Conservation (phyloP, 2,113 vertebrate genomes). For the Perca fluviatilis region DNA sequence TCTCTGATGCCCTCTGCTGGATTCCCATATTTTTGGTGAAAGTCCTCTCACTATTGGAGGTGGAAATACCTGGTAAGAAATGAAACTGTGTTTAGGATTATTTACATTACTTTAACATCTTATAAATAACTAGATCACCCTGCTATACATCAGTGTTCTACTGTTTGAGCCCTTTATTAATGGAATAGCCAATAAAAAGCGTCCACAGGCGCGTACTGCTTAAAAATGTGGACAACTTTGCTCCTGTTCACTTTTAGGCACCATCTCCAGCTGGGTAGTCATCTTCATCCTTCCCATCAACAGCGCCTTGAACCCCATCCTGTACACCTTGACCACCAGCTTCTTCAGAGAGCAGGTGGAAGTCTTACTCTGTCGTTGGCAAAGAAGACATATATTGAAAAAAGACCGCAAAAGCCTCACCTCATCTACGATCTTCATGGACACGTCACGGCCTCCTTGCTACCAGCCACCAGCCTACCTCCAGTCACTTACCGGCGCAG, state of each 20-base stretch:
- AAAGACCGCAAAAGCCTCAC: conserved; percentile 82
- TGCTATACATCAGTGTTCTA: neutral
- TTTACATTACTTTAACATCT: neutral
- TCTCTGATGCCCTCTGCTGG: conserved; percentile 96
- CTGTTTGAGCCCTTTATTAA: neutral
- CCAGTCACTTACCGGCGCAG: conserved; percentile 71
- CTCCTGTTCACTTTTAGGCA: conserved; percentile 74
- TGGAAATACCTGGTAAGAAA: conserved; percentile 85
- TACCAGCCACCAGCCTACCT: conserved; percentile 71
- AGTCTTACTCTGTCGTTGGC: conserved; percentile 82
- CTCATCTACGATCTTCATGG: conserved; percentile 77
- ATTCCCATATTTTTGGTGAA: conserved; percentile 88
- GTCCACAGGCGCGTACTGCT: neutral
- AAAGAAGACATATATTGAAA: conserved; percentile 75
- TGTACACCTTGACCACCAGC: conserved; percentile 87
- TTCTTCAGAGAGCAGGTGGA: conserved; percentile 90
- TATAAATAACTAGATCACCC: neutral
- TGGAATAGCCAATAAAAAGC: neutral
- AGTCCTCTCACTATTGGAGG: conserved; percentile 82
- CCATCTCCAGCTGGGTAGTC: conserved; percentile 86
- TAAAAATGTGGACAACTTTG: neutral
- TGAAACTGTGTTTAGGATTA: neutral
- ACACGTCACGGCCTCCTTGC: conserved; percentile 55
- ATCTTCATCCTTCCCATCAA: conserved; percentile 89
- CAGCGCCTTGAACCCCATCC: conserved; percentile 88